Evolutionary conservation across 2,113 vertebrate species (phyloP), one percentile per base, ranked within the genome.

Genomic region (Entelurus aequoreus): DNA sequence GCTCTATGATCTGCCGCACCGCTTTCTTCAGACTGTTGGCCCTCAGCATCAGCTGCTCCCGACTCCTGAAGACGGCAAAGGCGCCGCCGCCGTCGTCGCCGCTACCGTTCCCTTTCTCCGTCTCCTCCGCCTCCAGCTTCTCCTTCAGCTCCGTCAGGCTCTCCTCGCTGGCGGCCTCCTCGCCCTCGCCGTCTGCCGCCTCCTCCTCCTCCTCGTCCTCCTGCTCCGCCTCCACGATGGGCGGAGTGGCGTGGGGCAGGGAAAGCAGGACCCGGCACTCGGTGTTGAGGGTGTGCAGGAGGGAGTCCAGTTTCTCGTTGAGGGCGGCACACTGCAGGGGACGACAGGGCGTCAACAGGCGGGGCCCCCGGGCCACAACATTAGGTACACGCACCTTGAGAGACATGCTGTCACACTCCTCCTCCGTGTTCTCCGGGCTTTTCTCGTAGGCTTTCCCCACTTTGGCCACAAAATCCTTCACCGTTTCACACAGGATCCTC

Each of bases 21-120:
- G 95, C 97, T 75, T 98, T 98, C 89, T 98, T 98, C 82, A 99
- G 88, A 73, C 97, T 99, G 87, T 99, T 95, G 58, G 96, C 97
- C 38, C 97, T 79, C 12, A 96, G 89, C 93, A 98, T 93, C 63
- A 99, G 88, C 76, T 95, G 94, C 68, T 98, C 94, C 47, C 88
- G 89, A 2, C 94, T 91, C 63, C 88, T 95, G 77, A 92, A 89
- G 54, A 91, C 74, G 91, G 85, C 85, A 4, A 88, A 87, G 28
- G 87, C 51, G 83, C 88, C 48, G 88, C 91, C 48, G 87, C 90
- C 0, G 5, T 15, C 0, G 6, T 21, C 10, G 42, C 42, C 42
- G 28, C 28, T 28, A 28, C 28, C 28, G 12, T 46, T 46, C 12
- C 42, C 83, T 62, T 93, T 94, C 78, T 90, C 88, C 0, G 90